phyloP scores from a whole-genome alignment of 2,888 invertebrate genomes.

The Endotricha flammealis region DNA sequence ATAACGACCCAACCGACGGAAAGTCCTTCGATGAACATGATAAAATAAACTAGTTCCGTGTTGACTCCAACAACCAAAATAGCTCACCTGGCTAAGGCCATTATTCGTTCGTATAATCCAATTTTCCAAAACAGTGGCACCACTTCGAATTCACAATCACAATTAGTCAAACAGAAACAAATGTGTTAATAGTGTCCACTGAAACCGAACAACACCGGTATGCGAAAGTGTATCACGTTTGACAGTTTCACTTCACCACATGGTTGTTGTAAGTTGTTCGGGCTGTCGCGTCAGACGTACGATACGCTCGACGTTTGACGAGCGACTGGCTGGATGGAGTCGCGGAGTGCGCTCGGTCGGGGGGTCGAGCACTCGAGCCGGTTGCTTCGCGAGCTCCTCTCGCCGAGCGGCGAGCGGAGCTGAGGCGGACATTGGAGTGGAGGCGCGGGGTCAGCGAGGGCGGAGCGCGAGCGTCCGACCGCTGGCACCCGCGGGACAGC shows the following conservation, averaged over 20 bases:
- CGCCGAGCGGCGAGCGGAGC: slow-evolving; percentile 20
- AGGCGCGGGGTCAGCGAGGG: slow-evolving; percentile 61
- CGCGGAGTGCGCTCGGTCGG: slow-evolving; percentile 24
- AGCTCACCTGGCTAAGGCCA: slow-evolving; percentile 79
- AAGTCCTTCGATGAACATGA: slow-evolving; percentile 66
- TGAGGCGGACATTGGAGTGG: slow-evolving; percentile 26
- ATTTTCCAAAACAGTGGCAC: slow-evolving; percentile 68
- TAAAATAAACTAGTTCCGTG: slow-evolving; percentile 74
- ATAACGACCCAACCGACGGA: slow-evolving; percentile 48
- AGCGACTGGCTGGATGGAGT: slow-evolving; percentile 50
- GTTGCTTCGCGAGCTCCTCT: slow-evolving; percentile 34
- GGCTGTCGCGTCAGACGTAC: slow-evolving; percentile 51
- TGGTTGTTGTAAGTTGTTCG: slow-evolving; percentile 60
- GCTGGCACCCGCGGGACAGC: slow-evolving; percentile 67
- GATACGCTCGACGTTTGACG: slow-evolving; percentile 56
- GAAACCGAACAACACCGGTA: slow-evolving; percentile 53
- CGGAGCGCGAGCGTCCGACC: slow-evolving; percentile 49
- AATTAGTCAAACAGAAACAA: slow-evolving; percentile 42
- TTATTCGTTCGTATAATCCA: slow-evolving; percentile 76
- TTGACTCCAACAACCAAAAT: slow-evolving; percentile 76
- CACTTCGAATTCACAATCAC: slow-evolving; percentile 65
- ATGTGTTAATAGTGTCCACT: slow-evolving; percentile 42
- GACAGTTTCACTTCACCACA: slow-evolving; percentile 78
- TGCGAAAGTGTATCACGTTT: slow-evolving; percentile 70
- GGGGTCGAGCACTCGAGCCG: slow-evolving; percentile 15